Evolutionary conservation across 1,140 invertebrate species (phyloP).

Genomic region (Diabrotica virgifera): DNA sequence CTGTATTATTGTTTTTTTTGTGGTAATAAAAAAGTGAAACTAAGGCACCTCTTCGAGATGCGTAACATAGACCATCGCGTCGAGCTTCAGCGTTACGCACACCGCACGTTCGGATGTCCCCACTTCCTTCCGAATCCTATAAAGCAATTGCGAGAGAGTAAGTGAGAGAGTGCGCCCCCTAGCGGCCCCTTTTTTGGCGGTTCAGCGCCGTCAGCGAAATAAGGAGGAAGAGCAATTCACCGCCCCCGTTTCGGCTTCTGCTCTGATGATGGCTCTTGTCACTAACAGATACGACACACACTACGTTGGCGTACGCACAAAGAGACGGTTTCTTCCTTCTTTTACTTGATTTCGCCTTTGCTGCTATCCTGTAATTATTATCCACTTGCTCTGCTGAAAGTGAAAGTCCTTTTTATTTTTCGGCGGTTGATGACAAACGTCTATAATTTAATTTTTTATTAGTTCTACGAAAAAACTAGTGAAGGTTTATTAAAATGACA

Average conservation of each 20-base stretch:
- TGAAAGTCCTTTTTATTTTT: neutral
- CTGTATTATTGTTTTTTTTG: too few relatives aligned
- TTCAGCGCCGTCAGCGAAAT: constrained; percentile 13
- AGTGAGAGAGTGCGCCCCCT: neutral
- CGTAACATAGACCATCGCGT: neutral
- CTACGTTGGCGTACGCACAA: constrained; percentile 25
- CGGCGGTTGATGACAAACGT: neutral
- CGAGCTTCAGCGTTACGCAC: neutral
- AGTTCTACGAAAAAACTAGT: too few relatives aligned
- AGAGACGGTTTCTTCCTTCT: constrained; percentile 38
- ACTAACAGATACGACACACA: constrained; percentile 24
- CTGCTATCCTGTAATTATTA: neutral
- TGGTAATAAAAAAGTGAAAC: too few relatives aligned
- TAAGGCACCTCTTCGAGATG: neutral
- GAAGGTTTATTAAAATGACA: too few relatives aligned
- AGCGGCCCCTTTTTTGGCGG: neutral
- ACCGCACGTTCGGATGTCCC: constrained; percentile 20
- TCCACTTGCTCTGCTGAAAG: neutral
- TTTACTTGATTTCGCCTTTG: constrained; percentile 2
- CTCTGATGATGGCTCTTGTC: constrained; percentile 35
- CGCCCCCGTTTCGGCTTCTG: constrained; percentile 14
- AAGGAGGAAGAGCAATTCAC: neutral
- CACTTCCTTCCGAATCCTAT: constrained; percentile 45
- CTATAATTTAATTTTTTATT: neutral
- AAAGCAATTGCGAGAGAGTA: constrained; percentile 39